phyloP scores from a whole-genome alignment of 2,113 vertebrate species.

The Erinaceus europaeus region DNA sequence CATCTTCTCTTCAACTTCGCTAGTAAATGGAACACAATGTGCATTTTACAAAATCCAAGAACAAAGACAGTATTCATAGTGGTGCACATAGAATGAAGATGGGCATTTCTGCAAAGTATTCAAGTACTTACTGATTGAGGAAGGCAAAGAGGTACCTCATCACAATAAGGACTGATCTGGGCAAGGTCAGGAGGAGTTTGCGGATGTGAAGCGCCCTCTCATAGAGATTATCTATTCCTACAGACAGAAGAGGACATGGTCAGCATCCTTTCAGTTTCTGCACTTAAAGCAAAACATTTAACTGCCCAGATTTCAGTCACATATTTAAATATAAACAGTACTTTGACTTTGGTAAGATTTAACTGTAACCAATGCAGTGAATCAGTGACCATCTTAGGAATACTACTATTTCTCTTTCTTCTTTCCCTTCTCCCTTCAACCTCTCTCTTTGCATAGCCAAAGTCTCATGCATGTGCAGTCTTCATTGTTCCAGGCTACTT shows the following conservation, averaged over 20 bases:
- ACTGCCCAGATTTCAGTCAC: not conserved
- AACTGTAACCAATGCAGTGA: rapidly evolving
- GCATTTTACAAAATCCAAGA: conserved; percentile 10
- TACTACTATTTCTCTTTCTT: too few species aligned
- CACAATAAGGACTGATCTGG: conserved; percentile 95
- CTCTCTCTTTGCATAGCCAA: too few species aligned
- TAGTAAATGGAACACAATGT: conserved; percentile 1
- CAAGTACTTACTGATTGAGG: not conserved
- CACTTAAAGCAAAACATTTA: not conserved
- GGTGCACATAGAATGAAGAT: conserved; percentile 1
- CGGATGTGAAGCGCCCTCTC: conserved; percentile 96
- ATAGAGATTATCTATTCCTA: conserved; percentile 98
- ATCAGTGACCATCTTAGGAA: not conserved
- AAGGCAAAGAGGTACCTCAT: conserved; percentile 95
- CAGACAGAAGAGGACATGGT: conserved; percentile 50
- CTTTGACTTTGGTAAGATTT: not conserved
- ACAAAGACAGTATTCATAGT: conserved; percentile 30
- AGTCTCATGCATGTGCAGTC: too few species aligned
- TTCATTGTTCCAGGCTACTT: not conserved
- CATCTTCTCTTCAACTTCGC: conserved; percentile 5
- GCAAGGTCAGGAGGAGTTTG: conserved; percentile 95
- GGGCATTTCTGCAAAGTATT: not conserved
- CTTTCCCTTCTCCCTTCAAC: too few species aligned
- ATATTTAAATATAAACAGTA: not conserved
- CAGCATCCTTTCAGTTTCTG: not conserved